Percentiles rank a stretch among this genome's conserved stretches.
Evolutionary conservation across 2,797 vertebrate genomes (phyloP).

Genomic region (Chelonia mydas): DNA sequence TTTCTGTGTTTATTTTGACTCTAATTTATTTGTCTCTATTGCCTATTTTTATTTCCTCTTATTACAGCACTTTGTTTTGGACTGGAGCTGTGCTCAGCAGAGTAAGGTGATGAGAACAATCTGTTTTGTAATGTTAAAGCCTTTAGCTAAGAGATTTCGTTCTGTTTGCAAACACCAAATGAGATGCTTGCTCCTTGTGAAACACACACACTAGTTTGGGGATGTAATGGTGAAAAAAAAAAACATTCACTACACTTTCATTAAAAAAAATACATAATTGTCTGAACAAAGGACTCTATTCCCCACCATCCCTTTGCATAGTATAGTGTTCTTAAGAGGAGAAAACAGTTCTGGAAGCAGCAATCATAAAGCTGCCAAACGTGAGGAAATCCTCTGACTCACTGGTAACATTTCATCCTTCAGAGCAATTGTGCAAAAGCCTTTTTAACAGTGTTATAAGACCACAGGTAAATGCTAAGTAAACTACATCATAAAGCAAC

Average conservation of each 20-base stretch:
- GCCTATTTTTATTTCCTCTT: background rate
- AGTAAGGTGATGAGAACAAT: background rate
- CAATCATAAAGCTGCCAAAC: background rate
- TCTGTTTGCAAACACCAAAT: background rate
- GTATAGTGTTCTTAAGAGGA: background rate
- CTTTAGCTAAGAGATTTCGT: background rate
- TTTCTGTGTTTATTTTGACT: background rate
- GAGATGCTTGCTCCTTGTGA: background rate
- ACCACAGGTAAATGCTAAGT: background rate
- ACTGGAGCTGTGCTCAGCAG: background rate
- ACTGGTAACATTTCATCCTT: background rate
- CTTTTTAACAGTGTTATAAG: background rate
- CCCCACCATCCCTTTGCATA: background rate
- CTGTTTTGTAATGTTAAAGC: background rate
- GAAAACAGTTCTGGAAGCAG: background rate
- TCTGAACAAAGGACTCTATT: background rate
- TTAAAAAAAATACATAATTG: background rate
- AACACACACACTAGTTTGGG: background rate
- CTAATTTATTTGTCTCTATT: background rate
- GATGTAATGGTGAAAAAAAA: background rate
- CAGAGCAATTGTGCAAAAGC: background rate
- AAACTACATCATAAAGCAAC: background rate
- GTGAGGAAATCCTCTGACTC: background rate
- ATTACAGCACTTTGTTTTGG: background rate
- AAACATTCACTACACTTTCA: background rate